Evolutionary conservation across 2,888 invertebrate genomes (phyloP).

Genomic region (Megamerina dolium): DNA sequence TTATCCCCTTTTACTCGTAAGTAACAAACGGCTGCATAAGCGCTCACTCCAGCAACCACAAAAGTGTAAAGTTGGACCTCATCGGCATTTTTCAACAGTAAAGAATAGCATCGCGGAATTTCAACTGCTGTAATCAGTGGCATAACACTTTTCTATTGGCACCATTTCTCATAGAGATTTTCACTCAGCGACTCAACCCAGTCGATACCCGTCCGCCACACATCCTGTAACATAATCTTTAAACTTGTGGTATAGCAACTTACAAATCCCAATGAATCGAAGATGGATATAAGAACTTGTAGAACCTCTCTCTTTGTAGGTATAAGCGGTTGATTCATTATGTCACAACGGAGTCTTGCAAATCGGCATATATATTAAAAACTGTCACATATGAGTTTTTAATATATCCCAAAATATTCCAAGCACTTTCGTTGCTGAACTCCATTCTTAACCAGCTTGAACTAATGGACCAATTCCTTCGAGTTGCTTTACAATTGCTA

Average conservation of each 20-base stretch:
- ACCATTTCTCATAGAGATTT: constrained; percentile 9
- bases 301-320: constrained; percentile 18
- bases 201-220: constrained; percentile 12
- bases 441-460: constrained; percentile 9
- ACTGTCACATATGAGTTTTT: too few relatives aligned
- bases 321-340: constrained; percentile 1
- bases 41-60: too few relatives aligned
- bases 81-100: constrained; percentile 7
- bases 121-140: constrained; percentile 2
- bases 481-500: constrained; percentile 2
- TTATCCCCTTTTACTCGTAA: constrained; percentile 1
- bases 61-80: too few relatives aligned
- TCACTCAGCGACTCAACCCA: constrained; percentile 14
- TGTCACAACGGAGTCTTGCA: constrained; percentile 12
- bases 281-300: too few relatives aligned
- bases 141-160: constrained; percentile 11
- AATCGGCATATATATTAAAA: constrained; percentile 19
- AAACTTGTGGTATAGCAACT: too few relatives aligned
- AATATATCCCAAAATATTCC: constrained; percentile 19
- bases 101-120: constrained; percentile 11
- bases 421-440: constrained; percentile 11
- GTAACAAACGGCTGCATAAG: too few relatives aligned
- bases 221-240: constrained; percentile 14
- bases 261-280: too few relatives aligned
- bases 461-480: too few relatives aligned